Evolutionary conservation across 2,113 vertebrate species (phyloP).

Genomic region (Megaceryle maxima): DNA sequence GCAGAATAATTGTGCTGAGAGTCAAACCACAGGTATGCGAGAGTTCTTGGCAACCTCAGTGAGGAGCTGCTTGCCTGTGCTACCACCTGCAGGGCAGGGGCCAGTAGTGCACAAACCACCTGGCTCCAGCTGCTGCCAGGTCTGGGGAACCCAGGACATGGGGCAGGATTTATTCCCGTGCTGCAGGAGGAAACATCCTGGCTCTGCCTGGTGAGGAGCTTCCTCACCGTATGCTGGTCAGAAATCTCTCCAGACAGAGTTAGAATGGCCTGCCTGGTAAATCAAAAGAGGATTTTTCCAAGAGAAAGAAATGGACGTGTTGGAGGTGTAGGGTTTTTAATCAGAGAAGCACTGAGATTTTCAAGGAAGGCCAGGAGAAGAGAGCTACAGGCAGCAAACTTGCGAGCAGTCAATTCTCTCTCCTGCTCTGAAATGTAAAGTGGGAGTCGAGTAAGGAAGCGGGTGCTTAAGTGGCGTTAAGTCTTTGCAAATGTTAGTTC

Average conservation of each 20-base stretch:
- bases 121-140: neutral
- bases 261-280: neutral
- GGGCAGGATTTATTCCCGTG: neutral
- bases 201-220: neutral
- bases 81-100: neutral
- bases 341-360: neutral
- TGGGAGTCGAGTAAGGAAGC: neutral
- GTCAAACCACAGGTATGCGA: fast-evolving
- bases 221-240: neutral
- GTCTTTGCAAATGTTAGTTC: neutral
- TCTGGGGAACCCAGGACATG: neutral
- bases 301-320: neutral
- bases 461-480: neutral
- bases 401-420: neutral
- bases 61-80: neutral
- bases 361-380: neutral
- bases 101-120: neutral
- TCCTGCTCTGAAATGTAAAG: neutral
- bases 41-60: neutral
- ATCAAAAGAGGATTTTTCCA: neutral
- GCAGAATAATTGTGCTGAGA: neutral
- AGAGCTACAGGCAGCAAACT: neutral
- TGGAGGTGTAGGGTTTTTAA: neutral
- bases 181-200: neutral
- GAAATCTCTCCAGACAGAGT: neutral